Percentiles rank a stretch among this genome's conserved stretches.
phyloP scores from a whole-genome alignment of 2,888 invertebrate species.

The Diaprepes abbreviatus region DNA sequence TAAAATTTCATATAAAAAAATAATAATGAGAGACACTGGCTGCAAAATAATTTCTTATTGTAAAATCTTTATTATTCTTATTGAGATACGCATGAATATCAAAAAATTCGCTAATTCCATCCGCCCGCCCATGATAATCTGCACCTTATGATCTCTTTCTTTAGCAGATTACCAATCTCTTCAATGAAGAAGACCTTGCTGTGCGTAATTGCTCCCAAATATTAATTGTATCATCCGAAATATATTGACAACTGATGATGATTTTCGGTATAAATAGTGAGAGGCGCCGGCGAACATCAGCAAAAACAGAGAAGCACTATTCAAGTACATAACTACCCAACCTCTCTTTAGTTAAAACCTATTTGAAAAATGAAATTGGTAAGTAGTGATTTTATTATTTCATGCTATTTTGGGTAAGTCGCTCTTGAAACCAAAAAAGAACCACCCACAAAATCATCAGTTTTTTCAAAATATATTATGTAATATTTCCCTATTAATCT shows the following conservation, averaged over 20 bases:
- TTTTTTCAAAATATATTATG: too few relatives aligned
- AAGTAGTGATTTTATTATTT: too few relatives aligned
- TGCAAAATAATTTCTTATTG: too few relatives aligned
- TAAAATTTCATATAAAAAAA: too few relatives aligned
- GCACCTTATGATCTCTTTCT: slow-evolving; percentile 12
- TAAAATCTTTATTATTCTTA: too few relatives aligned
- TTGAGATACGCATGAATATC: too few relatives aligned
- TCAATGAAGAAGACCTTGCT: slow-evolving; percentile 25
- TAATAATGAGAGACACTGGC: too few relatives aligned
- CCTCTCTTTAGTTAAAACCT: background rate
- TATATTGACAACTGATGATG: slow-evolving; percentile 17
- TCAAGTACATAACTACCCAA: background rate
- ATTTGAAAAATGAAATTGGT: slow-evolving; percentile 37
- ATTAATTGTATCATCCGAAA: slow-evolving; percentile 31
- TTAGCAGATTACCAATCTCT: slow-evolving; percentile 20
- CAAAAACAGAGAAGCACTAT: background rate
- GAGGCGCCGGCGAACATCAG: background rate
- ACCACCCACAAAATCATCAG: too few relatives aligned
- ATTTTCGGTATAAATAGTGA: slow-evolving; percentile 15
- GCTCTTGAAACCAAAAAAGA: too few relatives aligned
- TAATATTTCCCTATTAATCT: too few relatives aligned
- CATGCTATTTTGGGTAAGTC: too few relatives aligned
- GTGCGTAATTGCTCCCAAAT: slow-evolving; percentile 33
- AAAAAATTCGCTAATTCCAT: too few relatives aligned
- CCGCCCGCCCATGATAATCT: slow-evolving; percentile 4